These are phyloP conservation scores for Camponotus pennsylvanicus DNA, from an alignment of 1,140 invertebrate genomes.

Conservation along the genomic window DNA sequence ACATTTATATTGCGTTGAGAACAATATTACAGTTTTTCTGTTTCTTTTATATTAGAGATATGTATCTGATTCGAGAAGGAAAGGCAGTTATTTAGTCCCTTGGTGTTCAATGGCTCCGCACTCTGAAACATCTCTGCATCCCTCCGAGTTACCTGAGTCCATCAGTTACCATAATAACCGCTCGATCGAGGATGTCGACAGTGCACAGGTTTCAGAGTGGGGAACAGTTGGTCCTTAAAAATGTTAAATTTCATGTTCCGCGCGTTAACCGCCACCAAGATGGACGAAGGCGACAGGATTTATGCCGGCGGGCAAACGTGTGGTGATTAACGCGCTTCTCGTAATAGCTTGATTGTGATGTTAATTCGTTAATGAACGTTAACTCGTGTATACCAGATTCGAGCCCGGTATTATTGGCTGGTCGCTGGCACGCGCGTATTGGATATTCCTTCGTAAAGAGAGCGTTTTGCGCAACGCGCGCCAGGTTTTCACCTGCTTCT, in stretches of 20 bases:
- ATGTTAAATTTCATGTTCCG: constrained; percentile 37
- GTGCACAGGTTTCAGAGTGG: not conserved
- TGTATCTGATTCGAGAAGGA: not conserved
- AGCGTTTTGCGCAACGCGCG: too few relatives aligned
- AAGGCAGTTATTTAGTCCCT: constrained; percentile 33
- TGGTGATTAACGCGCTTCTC: constrained; percentile 25
- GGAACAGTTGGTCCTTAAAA: constrained; percentile 19
- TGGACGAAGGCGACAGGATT: not conserved
- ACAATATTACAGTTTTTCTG: constrained; percentile 36
- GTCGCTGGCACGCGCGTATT: not conserved
- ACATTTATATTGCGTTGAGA: constrained; percentile 46
- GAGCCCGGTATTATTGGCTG: constrained; percentile 6
- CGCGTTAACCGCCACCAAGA: constrained; percentile 6
- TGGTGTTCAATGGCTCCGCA: constrained; percentile 7
- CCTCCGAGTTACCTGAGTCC: constrained; percentile 28
- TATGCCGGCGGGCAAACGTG: not conserved
- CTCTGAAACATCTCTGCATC: not conserved
- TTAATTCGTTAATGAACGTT: constrained; percentile 64
- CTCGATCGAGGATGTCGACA: constrained; percentile 15
- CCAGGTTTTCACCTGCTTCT: not conserved
- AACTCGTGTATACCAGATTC: constrained; percentile 47
- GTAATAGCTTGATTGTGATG: constrained; percentile 59
- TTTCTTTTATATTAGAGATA: constrained; percentile 42
- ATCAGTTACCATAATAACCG: constrained; percentile 32
- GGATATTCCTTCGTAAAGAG: not conserved